These are phyloP conservation scores for Ahaetulla prasina DNA, from an alignment of 2,113 vertebrate species.

Conservation along the genomic window DNA sequence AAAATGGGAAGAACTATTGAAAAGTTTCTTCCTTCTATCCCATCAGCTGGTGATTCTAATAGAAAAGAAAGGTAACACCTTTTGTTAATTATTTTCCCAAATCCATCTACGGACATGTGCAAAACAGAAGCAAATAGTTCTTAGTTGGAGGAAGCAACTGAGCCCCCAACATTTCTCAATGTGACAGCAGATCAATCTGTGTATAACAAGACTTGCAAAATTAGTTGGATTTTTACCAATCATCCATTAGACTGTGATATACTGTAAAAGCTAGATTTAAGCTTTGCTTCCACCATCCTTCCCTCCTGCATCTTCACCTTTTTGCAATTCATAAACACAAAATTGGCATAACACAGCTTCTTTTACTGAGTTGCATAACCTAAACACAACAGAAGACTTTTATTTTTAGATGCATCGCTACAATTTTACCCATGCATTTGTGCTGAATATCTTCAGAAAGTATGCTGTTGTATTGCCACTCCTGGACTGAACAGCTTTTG, in stretches of 20 bases:
- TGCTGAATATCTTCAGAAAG: not conserved
- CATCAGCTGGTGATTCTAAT: not conserved
- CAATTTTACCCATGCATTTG: not conserved
- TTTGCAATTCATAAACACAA: not conserved
- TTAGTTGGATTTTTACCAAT: not conserved
- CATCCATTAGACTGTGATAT: not conserved
- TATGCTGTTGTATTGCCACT: not conserved
- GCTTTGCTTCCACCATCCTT: not conserved
- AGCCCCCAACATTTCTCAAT: not conserved
- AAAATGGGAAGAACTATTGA: not conserved
- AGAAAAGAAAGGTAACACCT: not conserved
- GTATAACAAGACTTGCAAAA: not conserved
- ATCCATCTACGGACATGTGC: not conserved
- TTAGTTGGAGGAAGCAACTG: not conserved
- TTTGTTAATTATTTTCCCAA: not conserved
- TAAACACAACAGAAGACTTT: too few relatives aligned
- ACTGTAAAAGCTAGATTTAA: not conserved
- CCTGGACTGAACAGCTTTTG: not conserved
- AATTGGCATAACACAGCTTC: not conserved
- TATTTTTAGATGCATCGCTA: not conserved
- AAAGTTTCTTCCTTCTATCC: not conserved
- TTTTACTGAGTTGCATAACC: not conserved
- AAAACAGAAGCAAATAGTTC: not conserved
- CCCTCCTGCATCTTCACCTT: too few relatives aligned
- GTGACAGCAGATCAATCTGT: not conserved